A percentile compares a stretch with the other conserved stretches of the same genome.
Conservation (phyloP, 2,888 invertebrate genomes). For the Dromius quadrimaculatus region DNA sequence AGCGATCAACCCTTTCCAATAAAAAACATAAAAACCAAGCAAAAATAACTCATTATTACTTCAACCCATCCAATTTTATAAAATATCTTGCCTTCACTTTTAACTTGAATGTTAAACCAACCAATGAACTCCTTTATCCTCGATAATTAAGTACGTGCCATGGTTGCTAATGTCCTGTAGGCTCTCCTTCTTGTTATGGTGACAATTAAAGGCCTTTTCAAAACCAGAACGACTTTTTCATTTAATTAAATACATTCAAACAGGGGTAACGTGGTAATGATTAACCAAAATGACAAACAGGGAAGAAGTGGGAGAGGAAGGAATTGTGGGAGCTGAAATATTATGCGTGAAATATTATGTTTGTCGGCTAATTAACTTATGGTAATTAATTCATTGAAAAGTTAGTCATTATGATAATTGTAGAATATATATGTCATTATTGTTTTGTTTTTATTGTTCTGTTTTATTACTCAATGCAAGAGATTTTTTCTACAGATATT, state of each 20-base stretch:
- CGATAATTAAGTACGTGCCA: conserved; percentile 10
- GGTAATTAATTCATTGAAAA: conserved; percentile 11
- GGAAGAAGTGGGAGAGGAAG: not conserved
- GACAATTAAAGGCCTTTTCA: conserved; percentile 23
- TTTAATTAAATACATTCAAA: conserved; percentile 7
- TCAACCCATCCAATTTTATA: too few relatives aligned
- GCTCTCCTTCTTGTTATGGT: not conserved
- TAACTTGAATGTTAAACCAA: too few relatives aligned
- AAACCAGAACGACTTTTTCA: conserved; percentile 15
- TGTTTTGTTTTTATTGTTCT: too few relatives aligned
- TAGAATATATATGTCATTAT: not conserved
- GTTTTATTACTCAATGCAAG: too few relatives aligned
- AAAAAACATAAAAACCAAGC: too few relatives aligned
- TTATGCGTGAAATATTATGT: conserved; percentile 14
- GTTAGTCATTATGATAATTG: conserved; percentile 4
- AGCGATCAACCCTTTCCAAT: too few relatives aligned
- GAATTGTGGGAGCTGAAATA: not conserved
- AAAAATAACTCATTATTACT: too few relatives aligned
- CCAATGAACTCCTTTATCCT: not conserved
- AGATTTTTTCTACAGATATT: too few relatives aligned
- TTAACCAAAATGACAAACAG: too few relatives aligned
- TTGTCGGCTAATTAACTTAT: not conserved
- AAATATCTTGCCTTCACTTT: too few relatives aligned
- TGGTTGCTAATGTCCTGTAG: not conserved
- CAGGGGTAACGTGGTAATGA: conserved; percentile 9